Base-by-base conservation (phyloP, 1,140 invertebrate genomes). In the Eciton burchellii region DNA sequence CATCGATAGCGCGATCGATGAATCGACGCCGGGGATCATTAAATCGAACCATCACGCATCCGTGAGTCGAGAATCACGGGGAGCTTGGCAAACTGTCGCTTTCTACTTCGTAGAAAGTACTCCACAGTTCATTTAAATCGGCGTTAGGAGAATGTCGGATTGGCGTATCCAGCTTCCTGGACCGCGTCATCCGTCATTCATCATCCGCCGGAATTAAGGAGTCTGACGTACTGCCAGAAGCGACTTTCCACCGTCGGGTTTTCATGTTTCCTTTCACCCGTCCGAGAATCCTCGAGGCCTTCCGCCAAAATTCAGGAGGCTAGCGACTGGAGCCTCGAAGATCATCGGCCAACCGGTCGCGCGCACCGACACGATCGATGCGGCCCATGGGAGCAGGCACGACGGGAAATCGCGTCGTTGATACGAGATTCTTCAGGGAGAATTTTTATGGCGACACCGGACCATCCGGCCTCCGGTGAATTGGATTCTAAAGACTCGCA, bases 351-450 rank as follows among this genome's bases (percentile, higher is more conserved):
- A n/a, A 41, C 14, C 21, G 24, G 14, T n/a, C 9, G 19, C 6
- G 19, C 6, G 4, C 52, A 35, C 26, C 29, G 47, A 49, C 59
- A 68, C 54, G 84, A 86, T 86, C 56, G 74, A 87, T 87, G 74
- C 45, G 68, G 8, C 86, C 85, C 82, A 29, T 73, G 85, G 85
- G 86, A 84, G 47, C 29, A 56, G 29, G 6, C 16, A 35, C 6
- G 35, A 6, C n/a, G 35, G 43, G 41, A 79, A 70, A 45, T 68
- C 62, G 3, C 9, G 4, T 41, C 35, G 29, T 56, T 68, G 41
- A 79, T 79, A 70, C 26, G 4, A 57, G 47, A 54, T 66, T 43
- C 9, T 68, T 14, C 1, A 54, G 45, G 41, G 63, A 70, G 8
- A 70, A 68, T 43, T 68, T 77, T 35, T 56, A n/a, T 3, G 41